Conservation (phyloP, 2,888 invertebrate genomes). For the Micropterix aruncella region DNA sequence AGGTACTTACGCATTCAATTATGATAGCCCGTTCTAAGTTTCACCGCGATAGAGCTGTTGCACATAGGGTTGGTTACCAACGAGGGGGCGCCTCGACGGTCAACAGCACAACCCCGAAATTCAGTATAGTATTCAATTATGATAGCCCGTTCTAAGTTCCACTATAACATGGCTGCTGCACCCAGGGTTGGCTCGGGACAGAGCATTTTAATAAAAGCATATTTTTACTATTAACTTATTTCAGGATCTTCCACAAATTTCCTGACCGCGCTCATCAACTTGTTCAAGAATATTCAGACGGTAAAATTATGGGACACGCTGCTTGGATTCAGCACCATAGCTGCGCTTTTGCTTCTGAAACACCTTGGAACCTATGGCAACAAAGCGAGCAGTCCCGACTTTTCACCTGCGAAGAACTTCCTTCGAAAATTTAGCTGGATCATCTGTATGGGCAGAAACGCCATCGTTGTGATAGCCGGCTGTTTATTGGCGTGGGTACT, state of each 20-base stretch:
- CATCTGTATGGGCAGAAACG: conserved; percentile 59
- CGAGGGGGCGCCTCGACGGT: no score
- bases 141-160: no score
- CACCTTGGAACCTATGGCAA: conserved; percentile 24
- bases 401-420: conserved; percentile 18
- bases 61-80: no score
- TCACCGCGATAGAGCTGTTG: no score
- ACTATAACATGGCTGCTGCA: no score
- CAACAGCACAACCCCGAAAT: no score
- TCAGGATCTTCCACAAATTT: conserved; percentile 43
- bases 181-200: no score
- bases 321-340: conserved; percentile 48
- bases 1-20: no score
- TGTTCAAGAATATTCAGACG: conserved; percentile 47
- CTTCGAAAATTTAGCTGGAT: conserved; percentile 32
- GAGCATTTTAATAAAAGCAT: no score
- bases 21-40: no score
- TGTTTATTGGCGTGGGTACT: conserved; percentile 42
- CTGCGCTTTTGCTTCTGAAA: conserved; percentile 45
- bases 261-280: conserved; percentile 42
- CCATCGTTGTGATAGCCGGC: conserved; percentile 58
- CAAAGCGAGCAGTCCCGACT: conserved; percentile 19
- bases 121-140: no score
- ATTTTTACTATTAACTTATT: conserved; percentile 10
- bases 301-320: conserved; percentile 49